Evolutionary conservation across 2,797 vertebrate species (phyloP).

Genomic region (Oophaga sylvatica): DNA sequence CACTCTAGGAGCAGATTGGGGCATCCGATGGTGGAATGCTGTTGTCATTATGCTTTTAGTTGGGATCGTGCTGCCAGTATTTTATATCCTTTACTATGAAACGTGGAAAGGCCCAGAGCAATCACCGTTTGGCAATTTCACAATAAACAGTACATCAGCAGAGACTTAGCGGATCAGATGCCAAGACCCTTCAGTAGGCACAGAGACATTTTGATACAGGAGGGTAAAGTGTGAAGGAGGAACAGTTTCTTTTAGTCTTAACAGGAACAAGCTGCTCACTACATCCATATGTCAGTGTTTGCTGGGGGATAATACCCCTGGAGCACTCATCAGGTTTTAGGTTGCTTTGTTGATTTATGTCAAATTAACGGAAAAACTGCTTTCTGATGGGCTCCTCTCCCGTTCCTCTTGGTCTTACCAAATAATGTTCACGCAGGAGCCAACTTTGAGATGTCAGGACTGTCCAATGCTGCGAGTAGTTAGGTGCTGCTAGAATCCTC

Average conservation of each 20-base stretch:
- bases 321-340: not conserved
- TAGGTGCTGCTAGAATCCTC: not conserved
- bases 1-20: constrained; percentile 81
- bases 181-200: constrained; percentile 1
- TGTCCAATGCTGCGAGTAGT: not conserved
- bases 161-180: not conserved
- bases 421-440: not conserved
- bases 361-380: not conserved
- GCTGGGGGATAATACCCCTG: not conserved
- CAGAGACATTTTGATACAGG: not conserved
- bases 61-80: constrained; percentile 87
- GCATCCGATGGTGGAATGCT: constrained; percentile 95
- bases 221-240: not conserved
- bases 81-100: constrained; percentile 93
- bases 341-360: not conserved
- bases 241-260: not conserved
- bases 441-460: not conserved
- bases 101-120: constrained; percentile 71
- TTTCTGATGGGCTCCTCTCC: not conserved
- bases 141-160: not conserved
- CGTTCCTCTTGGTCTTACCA: not conserved
- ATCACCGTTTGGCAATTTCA: not conserved
- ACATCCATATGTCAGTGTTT: not conserved
- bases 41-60: constrained; percentile 90
- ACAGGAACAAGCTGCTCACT: not conserved